Evolutionary conservation across 2,888 invertebrate genomes (phyloP).

Genomic region (Tinea semifulvella): DNA sequence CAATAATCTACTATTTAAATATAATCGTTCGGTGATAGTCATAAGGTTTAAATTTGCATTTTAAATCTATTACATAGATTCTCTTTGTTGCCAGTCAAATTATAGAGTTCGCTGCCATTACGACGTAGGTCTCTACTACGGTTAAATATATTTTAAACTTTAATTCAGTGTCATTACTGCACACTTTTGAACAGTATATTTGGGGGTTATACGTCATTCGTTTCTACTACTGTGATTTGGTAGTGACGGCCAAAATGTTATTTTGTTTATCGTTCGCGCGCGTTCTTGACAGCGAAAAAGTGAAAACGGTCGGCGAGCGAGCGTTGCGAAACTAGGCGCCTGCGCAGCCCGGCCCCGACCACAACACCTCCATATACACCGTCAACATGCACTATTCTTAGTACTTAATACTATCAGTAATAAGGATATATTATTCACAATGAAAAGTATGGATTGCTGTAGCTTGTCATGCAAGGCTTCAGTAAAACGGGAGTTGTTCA

Average conservation of each 20-base stretch:
- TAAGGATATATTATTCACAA: no score
- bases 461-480: no score
- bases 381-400: background rate
- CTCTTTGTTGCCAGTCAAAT: constrained; percentile 36
- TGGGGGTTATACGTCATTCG: constrained; percentile 28
- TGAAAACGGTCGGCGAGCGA: constrained; percentile 55
- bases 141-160: constrained; percentile 38
- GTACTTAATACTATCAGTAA: no score
- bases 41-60: constrained; percentile 41
- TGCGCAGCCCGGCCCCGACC: constrained; percentile 22
- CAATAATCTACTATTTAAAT: constrained; percentile 27
- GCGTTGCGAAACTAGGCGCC: constrained; percentile 56
- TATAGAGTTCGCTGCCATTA: constrained; percentile 25
- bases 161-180: constrained; percentile 29
- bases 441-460: no score
- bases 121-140: constrained; percentile 28
- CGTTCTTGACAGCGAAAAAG: constrained; percentile 68
- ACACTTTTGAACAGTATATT: constrained; percentile 26
- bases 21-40: constrained; percentile 27
- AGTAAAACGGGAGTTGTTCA: no score
- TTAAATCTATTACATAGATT: constrained; percentile 28
- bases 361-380: background rate
- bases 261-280: constrained; percentile 62
- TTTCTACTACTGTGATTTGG: constrained; percentile 28
- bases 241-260: constrained; percentile 62